A percentile compares a stretch with the other conserved stretches of the same genome.
Conservation (phyloP, 2,888 invertebrate species). For the Halictus ligatus region DNA sequence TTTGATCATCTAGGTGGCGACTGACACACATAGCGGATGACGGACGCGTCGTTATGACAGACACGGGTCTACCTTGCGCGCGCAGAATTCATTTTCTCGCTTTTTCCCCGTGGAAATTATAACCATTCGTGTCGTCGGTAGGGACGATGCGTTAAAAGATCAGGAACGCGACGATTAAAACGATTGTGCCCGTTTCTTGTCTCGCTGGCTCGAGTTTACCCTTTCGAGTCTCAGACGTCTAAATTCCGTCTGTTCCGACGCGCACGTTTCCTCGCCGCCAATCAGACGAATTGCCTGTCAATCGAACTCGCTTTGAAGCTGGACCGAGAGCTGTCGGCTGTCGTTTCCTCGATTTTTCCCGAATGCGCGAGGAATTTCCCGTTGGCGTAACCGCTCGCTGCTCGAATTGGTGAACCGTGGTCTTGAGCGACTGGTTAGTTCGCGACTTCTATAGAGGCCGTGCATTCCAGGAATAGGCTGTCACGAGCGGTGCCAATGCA, state of each 20-base stretch:
- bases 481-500: constrained; percentile 84
- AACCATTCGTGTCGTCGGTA: not conserved
- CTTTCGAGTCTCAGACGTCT: not conserved
- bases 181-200: not conserved
- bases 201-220: not conserved
- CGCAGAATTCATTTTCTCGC: not conserved
- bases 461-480: constrained; percentile 84
- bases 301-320: not conserved
- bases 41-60: constrained; percentile 4
- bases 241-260: not conserved
- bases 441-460: constrained; percentile 70
- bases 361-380: not conserved
- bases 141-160: no score
- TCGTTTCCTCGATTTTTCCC: not conserved
- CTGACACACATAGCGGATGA: not conserved
- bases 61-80: no score
- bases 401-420: constrained; percentile 50
- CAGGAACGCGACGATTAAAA: not conserved
- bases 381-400: not conserved
- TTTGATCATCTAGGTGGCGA: not conserved
- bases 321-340: not conserved
- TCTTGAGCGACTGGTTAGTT: constrained; percentile 65
- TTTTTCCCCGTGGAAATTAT: not conserved
- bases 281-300: not conserved
- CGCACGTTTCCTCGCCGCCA: not conserved